Evolutionary conservation across 2,113 vertebrate species (phyloP), one percentile per base, ranked within the genome.

Genomic region (Dicaeum eximium): DNA sequence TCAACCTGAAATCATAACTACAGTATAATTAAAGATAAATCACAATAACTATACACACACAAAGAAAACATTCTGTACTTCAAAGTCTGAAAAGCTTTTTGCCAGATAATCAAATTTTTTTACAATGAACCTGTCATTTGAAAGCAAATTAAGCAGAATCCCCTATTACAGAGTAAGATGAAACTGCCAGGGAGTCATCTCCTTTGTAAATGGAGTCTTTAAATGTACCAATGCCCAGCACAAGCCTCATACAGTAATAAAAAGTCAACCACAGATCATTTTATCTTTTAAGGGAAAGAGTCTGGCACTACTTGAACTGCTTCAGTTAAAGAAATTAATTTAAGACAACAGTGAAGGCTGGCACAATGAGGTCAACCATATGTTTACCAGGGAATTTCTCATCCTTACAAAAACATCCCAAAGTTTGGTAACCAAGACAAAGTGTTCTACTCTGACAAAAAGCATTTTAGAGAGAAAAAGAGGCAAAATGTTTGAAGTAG

Each of bases 121-220:
- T 57, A 70, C 35, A 65, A 54, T 7, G 10, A 86, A 62, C 3
- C 33, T 83, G 27, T 56, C 42, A 88, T 70, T 74, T 77, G 74
- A 78, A 88, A 93, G 72, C 44, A 90, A 94, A 90, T 78, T 64
- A 86, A 62, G 33, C 65, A 28, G 79, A 94, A 92, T 40, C 22
- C 38, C 37, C 65, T 78, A 74, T 70, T 18, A 53, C 37, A 61
- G 69, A 80, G 51, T 38, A 92, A 88, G 77, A 75, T 9, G 9
- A 78, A 86, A 80, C n/a, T 45, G 60, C 70, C 54, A 86, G 40
- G 7, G 9, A 87, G 20, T 84, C 78, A 66, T 50, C 81, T 66
- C 25, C 48, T 93, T 81, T 47, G 62, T 54, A 87, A 92, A 64
- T 15, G 9, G 61, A 74, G 22, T 3, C 85, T 64, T 74, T 17